Conservation (phyloP, 2,797 vertebrate genomes). For the Molossus molossus region DNA sequence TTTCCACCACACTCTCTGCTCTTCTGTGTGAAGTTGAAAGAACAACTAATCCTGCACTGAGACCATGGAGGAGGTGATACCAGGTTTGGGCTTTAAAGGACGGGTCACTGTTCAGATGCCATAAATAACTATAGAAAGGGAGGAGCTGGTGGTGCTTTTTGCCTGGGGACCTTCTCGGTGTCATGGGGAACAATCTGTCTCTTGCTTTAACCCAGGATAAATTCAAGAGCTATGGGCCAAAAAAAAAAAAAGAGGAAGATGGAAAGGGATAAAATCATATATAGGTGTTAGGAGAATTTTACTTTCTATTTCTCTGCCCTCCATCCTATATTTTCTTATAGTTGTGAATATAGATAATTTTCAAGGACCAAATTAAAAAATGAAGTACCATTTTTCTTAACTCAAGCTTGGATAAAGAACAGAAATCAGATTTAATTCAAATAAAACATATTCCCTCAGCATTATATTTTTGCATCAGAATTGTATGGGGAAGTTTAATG, state of each 20-base stretch:
- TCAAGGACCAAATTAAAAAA: neutral
- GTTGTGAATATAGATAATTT: conserved; percentile 52
- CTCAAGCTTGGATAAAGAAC: neutral
- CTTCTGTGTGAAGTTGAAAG: conserved; percentile 26
- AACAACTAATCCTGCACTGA: neutral
- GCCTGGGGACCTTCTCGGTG: neutral
- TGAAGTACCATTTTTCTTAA: neutral
- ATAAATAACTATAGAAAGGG: neutral
- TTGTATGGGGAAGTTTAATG: conserved; percentile 67
- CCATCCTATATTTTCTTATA: conserved; percentile 41
- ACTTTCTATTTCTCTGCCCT: conserved; percentile 25
- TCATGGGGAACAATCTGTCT: neutral
- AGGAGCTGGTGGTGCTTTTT: neutral
- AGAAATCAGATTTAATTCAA: conserved; percentile 59
- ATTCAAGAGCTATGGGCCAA: neutral
- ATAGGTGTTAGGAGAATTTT: conserved; percentile 56
- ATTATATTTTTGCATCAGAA: conserved; percentile 69
- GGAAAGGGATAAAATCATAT: neutral
- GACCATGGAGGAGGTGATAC: neutral
- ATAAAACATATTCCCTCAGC: conserved; percentile 44
- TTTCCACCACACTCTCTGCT: neutral
- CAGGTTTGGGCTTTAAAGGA: neutral
- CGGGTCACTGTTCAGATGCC: neutral
- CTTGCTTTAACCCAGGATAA: conserved; percentile 23
- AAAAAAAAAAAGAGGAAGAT: neutral